A percentile compares a stretch with the other conserved stretches of the same genome.
phyloP scores from a whole-genome alignment of 2,113 vertebrate species.

The Corythornis madagascariensis region DNA sequence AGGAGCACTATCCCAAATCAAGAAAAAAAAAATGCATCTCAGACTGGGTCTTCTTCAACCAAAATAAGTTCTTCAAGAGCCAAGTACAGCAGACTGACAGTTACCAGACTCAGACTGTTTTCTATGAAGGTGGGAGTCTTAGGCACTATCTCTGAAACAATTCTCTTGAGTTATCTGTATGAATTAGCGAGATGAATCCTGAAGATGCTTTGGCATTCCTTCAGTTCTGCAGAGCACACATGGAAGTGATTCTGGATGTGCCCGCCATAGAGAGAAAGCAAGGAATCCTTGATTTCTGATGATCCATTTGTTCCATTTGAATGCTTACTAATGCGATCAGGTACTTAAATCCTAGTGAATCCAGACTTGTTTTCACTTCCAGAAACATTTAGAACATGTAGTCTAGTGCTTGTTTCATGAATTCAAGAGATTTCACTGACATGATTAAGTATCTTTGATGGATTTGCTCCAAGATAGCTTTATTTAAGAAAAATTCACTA shows the following conservation, averaged over 20 bases:
- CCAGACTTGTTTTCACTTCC: not conserved
- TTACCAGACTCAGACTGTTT: not conserved
- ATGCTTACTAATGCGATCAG: not conserved
- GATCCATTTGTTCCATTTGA: not conserved
- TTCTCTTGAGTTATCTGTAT: not conserved
- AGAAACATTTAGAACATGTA: not conserved
- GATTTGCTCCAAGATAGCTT: constrained; percentile 18
- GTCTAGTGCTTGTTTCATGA: not conserved
- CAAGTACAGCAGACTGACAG: not conserved
- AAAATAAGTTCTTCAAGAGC: not conserved
- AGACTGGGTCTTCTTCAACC: not conserved
- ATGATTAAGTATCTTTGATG: not conserved
- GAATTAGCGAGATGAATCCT: not conserved
- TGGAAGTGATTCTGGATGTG: not conserved
- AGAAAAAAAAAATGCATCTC: not conserved
- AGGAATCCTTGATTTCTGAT: not conserved
- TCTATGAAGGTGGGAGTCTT: not conserved
- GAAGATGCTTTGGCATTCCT: not conserved
- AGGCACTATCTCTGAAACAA: not conserved
- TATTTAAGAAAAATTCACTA: not conserved
- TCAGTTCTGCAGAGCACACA: not conserved
- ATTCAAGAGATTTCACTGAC: not conserved
- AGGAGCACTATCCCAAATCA: not conserved
- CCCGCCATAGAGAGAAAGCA: not conserved
- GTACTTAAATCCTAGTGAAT: not conserved